phyloP scores from a whole-genome alignment of 2,888 invertebrate species.

The Phania funesta region DNA sequence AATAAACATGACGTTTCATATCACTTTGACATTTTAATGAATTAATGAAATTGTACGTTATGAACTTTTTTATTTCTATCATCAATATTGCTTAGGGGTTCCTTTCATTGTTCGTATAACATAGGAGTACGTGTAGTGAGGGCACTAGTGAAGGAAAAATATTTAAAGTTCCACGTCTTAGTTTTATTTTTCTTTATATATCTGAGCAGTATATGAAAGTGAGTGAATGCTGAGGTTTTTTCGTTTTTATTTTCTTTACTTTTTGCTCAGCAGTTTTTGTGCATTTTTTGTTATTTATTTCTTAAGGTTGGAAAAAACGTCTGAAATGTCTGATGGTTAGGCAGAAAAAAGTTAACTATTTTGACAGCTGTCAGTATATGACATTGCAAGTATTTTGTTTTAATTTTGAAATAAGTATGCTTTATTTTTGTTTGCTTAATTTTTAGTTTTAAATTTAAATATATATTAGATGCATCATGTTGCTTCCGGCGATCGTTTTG shows the following conservation, averaged over 20 bases:
- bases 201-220: constrained; percentile 15
- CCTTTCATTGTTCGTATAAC: neutral
- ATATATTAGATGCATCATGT: no score
- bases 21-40: constrained; percentile 68
- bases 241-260: neutral
- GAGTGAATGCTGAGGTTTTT: constrained; percentile 19
- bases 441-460: no score
- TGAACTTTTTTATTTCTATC: constrained; percentile 29
- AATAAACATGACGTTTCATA: constrained; percentile 66
- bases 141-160: neutral
- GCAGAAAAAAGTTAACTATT: constrained; percentile 55
- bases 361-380: constrained; percentile 65
- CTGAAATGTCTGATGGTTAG: constrained; percentile 41
- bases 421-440: neutral
- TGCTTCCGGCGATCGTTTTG: no score
- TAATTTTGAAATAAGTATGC: neutral
- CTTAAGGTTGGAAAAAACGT: constrained; percentile 29
- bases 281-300: constrained; percentile 6
- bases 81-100: neutral
- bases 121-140: neutral
- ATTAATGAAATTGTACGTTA: constrained; percentile 65
- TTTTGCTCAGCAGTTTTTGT: constrained; percentile 22
- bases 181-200: constrained; percentile 11
- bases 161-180: constrained; percentile 17
- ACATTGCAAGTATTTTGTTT: constrained; percentile 46